phyloP scores from a whole-genome alignment of 2,797 vertebrate species.

The Aulostomus chinensis region DNA sequence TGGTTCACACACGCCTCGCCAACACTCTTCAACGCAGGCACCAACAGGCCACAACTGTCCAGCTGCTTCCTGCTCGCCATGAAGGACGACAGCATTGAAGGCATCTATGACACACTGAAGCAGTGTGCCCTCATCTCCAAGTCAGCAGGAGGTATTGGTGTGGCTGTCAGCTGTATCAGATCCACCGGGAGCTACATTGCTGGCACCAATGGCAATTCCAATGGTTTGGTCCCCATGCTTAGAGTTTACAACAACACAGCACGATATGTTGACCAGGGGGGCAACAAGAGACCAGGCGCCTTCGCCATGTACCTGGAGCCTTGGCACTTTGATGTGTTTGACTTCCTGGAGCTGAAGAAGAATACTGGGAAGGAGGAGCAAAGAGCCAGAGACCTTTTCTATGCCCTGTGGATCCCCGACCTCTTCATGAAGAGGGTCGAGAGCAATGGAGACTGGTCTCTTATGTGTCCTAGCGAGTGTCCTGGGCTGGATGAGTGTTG shows the following conservation, averaged over 20 bases:
- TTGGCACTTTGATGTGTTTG: constrained; percentile 96
- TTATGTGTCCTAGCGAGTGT: constrained; percentile 96
- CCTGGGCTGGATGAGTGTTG: constrained; percentile 95
- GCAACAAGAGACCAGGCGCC: constrained; percentile 97
- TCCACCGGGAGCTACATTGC: constrained; percentile 98
- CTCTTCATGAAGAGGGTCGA: constrained; percentile 98
- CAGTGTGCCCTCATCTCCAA: constrained; percentile 98
- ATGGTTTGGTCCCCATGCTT: constrained; percentile 96
- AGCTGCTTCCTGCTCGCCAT: constrained; percentile 97
- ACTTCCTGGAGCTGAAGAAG: constrained; percentile 98
- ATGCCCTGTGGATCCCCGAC: constrained; percentile 95
- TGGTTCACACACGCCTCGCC: constrained; percentile 99
- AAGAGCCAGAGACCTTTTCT: constrained; percentile 95
- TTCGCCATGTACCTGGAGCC: constrained; percentile 99
- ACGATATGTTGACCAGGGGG: constrained; percentile 96
- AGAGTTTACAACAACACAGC: constrained; percentile 98
- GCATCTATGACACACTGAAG: constrained; percentile 96
- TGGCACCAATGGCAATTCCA: constrained; percentile 97
- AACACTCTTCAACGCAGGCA: constrained; percentile 96
- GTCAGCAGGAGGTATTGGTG: constrained; percentile 95
- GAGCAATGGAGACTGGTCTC: constrained; percentile 93
- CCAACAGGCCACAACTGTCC: constrained; percentile 94
- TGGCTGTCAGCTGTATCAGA: constrained; percentile 95
- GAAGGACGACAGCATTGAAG: constrained; percentile 97
- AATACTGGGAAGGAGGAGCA: constrained; percentile 98